Evolutionary conservation across 2,888 invertebrate species (phyloP).

Genomic region (Agrochola lota): DNA sequence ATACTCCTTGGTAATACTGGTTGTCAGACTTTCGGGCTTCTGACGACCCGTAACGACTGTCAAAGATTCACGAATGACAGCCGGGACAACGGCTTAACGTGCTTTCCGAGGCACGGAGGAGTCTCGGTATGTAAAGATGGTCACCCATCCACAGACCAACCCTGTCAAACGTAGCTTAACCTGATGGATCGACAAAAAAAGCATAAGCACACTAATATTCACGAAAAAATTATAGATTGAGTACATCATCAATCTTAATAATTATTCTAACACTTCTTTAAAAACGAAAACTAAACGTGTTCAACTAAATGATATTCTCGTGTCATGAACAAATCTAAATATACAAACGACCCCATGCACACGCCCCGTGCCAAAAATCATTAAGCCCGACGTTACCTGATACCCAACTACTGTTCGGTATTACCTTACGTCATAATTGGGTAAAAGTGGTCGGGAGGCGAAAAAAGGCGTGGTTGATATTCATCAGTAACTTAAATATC

Average conservation of each 20-base stretch:
- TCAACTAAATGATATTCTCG: conserved; percentile 10
- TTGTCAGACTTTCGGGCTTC: too few species aligned
- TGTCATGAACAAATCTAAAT: conserved; percentile 71
- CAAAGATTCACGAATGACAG: too few species aligned
- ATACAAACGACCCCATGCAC: conserved; percentile 60
- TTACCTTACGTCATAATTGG: conserved; percentile 83
- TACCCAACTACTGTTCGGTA: conserved; percentile 77
- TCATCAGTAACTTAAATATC: conserved; percentile 51
- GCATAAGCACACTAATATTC: too few species aligned
- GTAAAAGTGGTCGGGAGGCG: conserved; percentile 68
- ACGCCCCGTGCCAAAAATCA: conserved; percentile 77
- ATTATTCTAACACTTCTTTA: neutral
- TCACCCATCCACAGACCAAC: too few species aligned
- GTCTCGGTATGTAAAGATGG: too few species aligned
- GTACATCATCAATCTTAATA: conserved; percentile 5
- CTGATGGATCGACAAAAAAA: too few species aligned
- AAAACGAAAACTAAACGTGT: conserved; percentile 4
- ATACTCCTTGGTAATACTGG: too few species aligned
- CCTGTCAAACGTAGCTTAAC: too few species aligned
- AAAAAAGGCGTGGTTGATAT: conserved; percentile 69
- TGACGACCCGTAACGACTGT: too few species aligned
- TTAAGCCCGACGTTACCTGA: conserved; percentile 67
- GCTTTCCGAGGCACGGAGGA: too few species aligned
- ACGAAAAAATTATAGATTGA: neutral
- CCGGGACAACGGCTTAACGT: too few species aligned